Evolutionary conservation across 1,140 invertebrate species (phyloP), one percentile per base, ranked within the genome.

Genomic region (Lasioglossum albipes): DNA sequence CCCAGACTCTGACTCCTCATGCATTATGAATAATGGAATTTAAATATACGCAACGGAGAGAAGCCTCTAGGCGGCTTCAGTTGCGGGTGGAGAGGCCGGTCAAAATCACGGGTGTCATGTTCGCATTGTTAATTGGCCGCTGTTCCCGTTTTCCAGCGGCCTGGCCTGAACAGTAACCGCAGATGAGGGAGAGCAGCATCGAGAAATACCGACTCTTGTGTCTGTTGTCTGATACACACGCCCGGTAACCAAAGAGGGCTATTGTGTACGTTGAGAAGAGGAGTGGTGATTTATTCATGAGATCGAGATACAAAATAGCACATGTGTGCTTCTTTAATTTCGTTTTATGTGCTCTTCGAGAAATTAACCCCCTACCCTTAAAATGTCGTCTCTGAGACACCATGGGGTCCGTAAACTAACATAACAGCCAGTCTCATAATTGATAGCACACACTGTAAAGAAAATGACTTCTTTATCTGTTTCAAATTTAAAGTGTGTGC

Each of bases 1-100:
- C 57, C 49, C 70, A 74, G 77, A 57, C 77, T 79, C 77, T 79
- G 67, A 41, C 73, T 83, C 74, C 86, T 89, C 88, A 90, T 90
- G 89, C 88, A 91, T 91, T 90, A 91, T 90, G 88, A 91, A 91
- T 90, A 90, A 90, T 90, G 86, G 89, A 91, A 90, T 91, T 91
- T 90, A 88, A 90, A 90, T 91, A 90, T 87, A 89, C 88, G 86
- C 86, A 87, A 84, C 86, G 82, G 78, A 83, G 45, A 49, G 45
- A 36, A 10, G 79, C 78, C 83, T 87, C 69, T 66, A 66, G 84
- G 76, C 68, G 74, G 82, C 74, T 82, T 81, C 80, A 66, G 83
- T 71, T 83, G 59, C 12, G 62, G 62, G 27, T 18, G 64, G 52
- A 16, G 69, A 4, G 82, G 72, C 52, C 27, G 75, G 79, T 59